Evolutionary conservation across 1,140 invertebrate genomes (phyloP).

Genomic region (Heliothis subflexa): DNA sequence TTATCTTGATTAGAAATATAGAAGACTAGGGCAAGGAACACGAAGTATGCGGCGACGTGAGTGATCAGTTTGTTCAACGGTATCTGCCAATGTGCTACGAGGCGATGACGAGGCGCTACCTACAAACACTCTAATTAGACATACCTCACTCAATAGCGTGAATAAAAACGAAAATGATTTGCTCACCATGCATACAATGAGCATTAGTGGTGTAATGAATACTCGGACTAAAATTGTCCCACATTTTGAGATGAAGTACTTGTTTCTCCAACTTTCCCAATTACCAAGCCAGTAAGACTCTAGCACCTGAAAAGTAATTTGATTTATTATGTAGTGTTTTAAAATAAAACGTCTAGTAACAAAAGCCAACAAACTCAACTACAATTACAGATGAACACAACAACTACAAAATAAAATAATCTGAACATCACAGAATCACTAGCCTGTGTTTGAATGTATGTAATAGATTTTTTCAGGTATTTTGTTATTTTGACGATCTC

Average conservation of each 20-base stretch:
- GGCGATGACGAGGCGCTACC: slow-evolving; percentile 75
- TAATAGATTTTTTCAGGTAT: too few relatives aligned
- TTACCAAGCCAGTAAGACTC: slow-evolving; percentile 86
- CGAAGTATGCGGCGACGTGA: slow-evolving; percentile 87
- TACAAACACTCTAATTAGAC: slow-evolving; percentile 49
- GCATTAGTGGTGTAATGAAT: slow-evolving; percentile 81
- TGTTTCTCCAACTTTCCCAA: slow-evolving; percentile 87
- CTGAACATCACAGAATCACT: too few relatives aligned
- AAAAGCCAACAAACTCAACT: too few relatives aligned
- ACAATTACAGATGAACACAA: too few relatives aligned
- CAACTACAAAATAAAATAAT: too few relatives aligned
- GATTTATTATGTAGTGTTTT: not conserved
- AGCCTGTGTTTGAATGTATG: too few relatives aligned
- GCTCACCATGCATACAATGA: slow-evolving; percentile 74
- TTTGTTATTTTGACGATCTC: not conserved
- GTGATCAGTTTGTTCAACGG: slow-evolving; percentile 88
- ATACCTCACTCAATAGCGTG: not conserved
- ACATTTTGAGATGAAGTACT: slow-evolving; percentile 66
- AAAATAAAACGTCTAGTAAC: too few relatives aligned
- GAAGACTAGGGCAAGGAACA: slow-evolving; percentile 88
- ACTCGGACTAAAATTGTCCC: slow-evolving; percentile 76
- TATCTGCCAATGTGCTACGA: slow-evolving; percentile 80
- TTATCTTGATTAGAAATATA: slow-evolving; percentile 87
- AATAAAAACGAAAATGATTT: slow-evolving; percentile 38
- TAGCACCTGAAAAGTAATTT: slow-evolving; percentile 55